phyloP scores from a whole-genome alignment of 2,113 vertebrate species.

The Strix aluco region DNA sequence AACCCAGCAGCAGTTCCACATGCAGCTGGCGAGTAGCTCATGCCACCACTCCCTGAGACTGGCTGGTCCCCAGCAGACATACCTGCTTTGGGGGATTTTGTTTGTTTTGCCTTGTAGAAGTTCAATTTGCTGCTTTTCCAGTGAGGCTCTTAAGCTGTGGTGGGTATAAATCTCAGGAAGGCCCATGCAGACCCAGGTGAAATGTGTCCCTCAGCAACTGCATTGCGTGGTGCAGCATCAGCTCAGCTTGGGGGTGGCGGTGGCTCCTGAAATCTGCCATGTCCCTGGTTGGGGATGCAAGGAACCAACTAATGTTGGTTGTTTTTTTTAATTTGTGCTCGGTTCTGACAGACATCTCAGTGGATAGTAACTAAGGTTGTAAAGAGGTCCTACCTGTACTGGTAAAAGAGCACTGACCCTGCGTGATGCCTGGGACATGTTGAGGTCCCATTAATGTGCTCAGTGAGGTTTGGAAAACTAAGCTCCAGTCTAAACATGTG shows the following conservation, averaged over 20 bases:
- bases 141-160: neutral
- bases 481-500: neutral
- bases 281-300: neutral
- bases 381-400: neutral
- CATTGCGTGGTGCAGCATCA: neutral
- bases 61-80: neutral
- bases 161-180: neutral
- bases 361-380: neutral
- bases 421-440: neutral
- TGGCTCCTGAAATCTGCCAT: neutral
- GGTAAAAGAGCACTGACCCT: neutral
- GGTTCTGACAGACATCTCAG: neutral
- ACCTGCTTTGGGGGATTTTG: neutral
- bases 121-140: neutral
- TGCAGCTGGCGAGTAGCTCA: neutral
- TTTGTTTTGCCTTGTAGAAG: neutral
- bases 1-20: neutral
- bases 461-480: neutral
- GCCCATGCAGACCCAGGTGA: neutral
- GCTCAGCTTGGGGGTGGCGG: neutral
- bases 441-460: neutral
- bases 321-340: neutral
- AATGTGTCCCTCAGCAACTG: accelerated
- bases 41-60: neutral
- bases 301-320: neutral